Evolutionary conservation across 1,140 invertebrate genomes (phyloP).

Genomic region (Drosophila busckii): DNA sequence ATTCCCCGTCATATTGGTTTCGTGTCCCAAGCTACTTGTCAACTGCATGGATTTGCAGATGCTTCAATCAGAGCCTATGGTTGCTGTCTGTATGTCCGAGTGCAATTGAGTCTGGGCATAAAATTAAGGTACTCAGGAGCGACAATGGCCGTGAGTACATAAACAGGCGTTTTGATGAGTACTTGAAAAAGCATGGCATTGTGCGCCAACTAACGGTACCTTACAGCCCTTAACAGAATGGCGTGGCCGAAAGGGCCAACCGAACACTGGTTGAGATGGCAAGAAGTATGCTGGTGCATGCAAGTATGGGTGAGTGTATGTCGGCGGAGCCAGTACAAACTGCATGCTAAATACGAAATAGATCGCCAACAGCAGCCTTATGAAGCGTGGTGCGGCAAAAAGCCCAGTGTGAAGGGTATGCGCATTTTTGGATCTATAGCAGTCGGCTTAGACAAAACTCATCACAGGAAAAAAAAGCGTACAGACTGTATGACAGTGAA

Average conservation of each 20-base stretch:
- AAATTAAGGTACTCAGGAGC: too few relatives aligned
- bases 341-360: background rate
- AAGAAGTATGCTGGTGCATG: background rate
- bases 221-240: background rate
- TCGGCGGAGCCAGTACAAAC: background rate
- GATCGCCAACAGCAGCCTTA: background rate
- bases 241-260: background rate
- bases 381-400: background rate
- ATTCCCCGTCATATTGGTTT: too few relatives aligned
- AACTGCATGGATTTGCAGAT: slow-evolving; percentile 74
- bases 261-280: slow-evolving; percentile 2
- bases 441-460: too few relatives aligned
- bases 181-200: too few relatives aligned
- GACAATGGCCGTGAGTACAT: background rate
- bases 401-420: too few relatives aligned
- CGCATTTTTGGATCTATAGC: too few relatives aligned
- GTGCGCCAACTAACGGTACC: too few relatives aligned
- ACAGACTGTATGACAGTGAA: too few relatives aligned
- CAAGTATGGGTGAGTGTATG: background rate
- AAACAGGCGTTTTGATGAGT: background rate
- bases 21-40: too few relatives aligned
- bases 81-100: too few relatives aligned
- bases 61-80: slow-evolving; percentile 60
- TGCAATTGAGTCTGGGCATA: too few relatives aligned
- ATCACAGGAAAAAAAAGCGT: too few relatives aligned